phyloP scores from a whole-genome alignment of 2,797 vertebrate species.

The Spheniscus humboldti region DNA sequence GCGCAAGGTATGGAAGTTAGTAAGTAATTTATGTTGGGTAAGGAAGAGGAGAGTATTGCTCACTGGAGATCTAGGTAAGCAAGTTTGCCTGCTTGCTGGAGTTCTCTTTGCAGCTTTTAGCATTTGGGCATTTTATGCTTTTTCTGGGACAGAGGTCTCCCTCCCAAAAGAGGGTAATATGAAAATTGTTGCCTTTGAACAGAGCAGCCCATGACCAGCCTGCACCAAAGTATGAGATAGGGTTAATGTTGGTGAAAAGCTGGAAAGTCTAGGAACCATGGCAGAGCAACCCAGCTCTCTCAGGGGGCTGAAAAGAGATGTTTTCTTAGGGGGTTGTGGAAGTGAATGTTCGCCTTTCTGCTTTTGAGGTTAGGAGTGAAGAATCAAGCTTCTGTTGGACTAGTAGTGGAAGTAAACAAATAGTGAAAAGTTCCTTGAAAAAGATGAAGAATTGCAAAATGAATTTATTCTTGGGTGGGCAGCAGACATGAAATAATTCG shows the following conservation, averaged over 20 bases:
- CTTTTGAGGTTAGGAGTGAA: neutral
- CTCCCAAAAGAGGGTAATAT: neutral
- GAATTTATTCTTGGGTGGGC: neutral
- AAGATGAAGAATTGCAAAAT: neutral
- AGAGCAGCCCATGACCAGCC: neutral
- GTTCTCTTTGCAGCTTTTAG: neutral
- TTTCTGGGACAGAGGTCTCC: neutral
- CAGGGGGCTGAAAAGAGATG: neutral
- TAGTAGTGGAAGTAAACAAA: neutral
- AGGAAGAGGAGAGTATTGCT: neutral
- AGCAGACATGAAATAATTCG: neutral
- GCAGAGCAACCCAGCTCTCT: neutral
- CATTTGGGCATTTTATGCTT: neutral
- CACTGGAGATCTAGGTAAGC: neutral
- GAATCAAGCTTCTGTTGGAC: neutral
- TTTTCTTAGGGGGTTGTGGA: neutral
- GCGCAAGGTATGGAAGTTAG: neutral
- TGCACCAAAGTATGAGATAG: neutral
- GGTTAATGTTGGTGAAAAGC: neutral
- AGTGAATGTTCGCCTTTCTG: neutral
- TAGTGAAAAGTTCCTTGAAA: neutral
- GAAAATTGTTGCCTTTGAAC: neutral
- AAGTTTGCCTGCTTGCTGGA: neutral
- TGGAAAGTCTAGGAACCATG: neutral
- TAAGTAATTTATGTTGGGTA: neutral